A percentile compares a stretch with the other conserved stretches of the same genome.
phyloP scores from a whole-genome alignment of 1,140 invertebrate species.

The Drosophila nebulosa region DNA sequence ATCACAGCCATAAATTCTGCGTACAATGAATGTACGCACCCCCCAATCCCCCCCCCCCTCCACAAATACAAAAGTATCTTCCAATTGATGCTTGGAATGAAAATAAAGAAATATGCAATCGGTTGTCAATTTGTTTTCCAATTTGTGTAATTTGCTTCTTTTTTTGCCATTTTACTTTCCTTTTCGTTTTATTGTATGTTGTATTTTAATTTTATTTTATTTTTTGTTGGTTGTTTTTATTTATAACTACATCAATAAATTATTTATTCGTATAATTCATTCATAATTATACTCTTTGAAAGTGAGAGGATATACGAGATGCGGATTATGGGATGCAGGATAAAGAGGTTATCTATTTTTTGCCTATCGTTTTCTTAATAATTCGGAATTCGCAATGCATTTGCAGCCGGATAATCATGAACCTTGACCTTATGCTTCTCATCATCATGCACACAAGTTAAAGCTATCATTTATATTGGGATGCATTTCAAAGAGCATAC shows the following conservation, averaged over 20 bases:
- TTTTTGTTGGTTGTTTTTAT: conserved; percentile 63
- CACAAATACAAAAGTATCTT: not conserved
- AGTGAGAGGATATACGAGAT: conserved; percentile 47
- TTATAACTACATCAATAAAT: conserved; percentile 79
- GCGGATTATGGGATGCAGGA: not conserved
- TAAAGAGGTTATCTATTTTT: not conserved
- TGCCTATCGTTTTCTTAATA: not conserved
- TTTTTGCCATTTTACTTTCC: conserved; percentile 1
- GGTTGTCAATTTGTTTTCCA: conserved; percentile 54
- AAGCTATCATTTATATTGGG: not conserved
- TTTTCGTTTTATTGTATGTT: conserved; percentile 1
- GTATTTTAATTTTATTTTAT: conserved; percentile 17
- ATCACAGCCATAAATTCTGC: conserved; percentile 57
- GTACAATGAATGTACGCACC: not conserved
- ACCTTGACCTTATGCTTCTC: conserved; percentile 9
- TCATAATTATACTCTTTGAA: conserved; percentile 74
- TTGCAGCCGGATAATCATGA: conserved; percentile 35
- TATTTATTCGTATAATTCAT: conserved; percentile 73
- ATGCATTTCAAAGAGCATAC: not conserved
- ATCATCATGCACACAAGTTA: conserved; percentile 12
- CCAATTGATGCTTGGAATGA: not conserved
- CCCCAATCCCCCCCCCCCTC: not conserved
- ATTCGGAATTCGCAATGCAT: conserved; percentile 38
- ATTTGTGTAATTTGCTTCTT: conserved; percentile 65
- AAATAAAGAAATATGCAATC: conserved; percentile 32